These are phyloP conservation scores for Hemicentrotus pulcherrimus DNA, from an alignment of 35 echinoderm and acorn worm genomes.

Conservation along the genomic window DNA sequence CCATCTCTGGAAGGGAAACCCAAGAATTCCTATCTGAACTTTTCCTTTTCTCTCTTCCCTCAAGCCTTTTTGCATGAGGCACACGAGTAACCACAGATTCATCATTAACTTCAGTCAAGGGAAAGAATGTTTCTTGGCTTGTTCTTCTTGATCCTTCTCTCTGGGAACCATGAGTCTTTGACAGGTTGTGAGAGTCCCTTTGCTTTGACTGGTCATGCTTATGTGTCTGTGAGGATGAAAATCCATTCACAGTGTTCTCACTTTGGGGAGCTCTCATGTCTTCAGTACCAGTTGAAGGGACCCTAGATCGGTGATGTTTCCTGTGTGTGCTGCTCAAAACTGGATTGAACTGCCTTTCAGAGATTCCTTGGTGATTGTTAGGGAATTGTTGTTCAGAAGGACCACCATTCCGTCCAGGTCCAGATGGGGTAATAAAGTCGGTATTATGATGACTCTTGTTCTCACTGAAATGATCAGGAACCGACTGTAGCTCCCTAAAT, in stretches of 20 bases:
- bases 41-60: not conserved
- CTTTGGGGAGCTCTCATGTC: not conserved
- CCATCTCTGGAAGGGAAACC: constrained; percentile 24
- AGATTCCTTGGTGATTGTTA: not conserved
- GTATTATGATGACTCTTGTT: not conserved
- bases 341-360: constrained; percentile 36
- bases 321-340: constrained; percentile 1
- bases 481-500: constrained; percentile 2
- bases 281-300: not conserved
- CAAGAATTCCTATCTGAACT: not conserved
- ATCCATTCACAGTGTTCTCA: not conserved
- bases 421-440: not conserved
- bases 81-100: not conserved
- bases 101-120: not conserved
- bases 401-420: not conserved
- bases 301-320: not conserved
- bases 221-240: not conserved
- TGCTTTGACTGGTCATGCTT: not conserved
- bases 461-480: not conserved
- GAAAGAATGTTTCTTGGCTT: not conserved
- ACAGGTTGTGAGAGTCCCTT: not conserved
- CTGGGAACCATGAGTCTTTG: not conserved
- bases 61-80: not conserved
- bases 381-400: not conserved
- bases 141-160: not conserved